These are phyloP conservation scores for Seira sanloemensis DNA, from an alignment of 2,888 invertebrate species.

Conservation along the genomic window DNA sequence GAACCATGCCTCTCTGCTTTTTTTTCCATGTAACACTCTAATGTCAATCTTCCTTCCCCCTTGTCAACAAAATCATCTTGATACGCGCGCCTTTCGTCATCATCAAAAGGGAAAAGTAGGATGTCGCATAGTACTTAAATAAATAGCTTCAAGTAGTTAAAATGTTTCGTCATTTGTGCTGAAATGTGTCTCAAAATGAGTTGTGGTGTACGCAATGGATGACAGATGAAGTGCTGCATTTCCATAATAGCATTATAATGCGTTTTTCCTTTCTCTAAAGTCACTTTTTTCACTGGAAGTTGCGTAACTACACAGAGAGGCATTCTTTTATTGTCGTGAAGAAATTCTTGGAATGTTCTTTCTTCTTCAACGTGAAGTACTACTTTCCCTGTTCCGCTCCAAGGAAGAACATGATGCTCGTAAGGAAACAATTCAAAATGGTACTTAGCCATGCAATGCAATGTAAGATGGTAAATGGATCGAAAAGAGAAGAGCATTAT, in stretches of 20 bases:
- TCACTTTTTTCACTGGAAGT: not conserved
- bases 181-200: no score
- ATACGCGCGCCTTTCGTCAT: slow-evolving; percentile 28
- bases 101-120: slow-evolving; percentile 25
- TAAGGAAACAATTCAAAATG: no score
- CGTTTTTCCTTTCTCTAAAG: not conserved
- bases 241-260: slow-evolving; percentile 34
- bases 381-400: no score
- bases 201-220: slow-evolving; percentile 10
- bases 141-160: slow-evolving; percentile 12
- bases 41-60: slow-evolving; percentile 58
- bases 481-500: no score
- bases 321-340: no score
- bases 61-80: slow-evolving; percentile 42
- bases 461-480: no score
- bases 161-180: slow-evolving; percentile 43
- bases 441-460: no score
- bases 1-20: slow-evolving; percentile 40
- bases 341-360: no score
- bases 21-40: slow-evolving; percentile 35
- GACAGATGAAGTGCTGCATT: slow-evolving; percentile 38
- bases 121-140: not conserved
- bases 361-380: not conserved
- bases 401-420: no score
- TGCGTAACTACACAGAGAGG: no score